Evolutionary conservation across 2,797 vertebrate species (phyloP).

Genomic region (Coilia nasus): DNA sequence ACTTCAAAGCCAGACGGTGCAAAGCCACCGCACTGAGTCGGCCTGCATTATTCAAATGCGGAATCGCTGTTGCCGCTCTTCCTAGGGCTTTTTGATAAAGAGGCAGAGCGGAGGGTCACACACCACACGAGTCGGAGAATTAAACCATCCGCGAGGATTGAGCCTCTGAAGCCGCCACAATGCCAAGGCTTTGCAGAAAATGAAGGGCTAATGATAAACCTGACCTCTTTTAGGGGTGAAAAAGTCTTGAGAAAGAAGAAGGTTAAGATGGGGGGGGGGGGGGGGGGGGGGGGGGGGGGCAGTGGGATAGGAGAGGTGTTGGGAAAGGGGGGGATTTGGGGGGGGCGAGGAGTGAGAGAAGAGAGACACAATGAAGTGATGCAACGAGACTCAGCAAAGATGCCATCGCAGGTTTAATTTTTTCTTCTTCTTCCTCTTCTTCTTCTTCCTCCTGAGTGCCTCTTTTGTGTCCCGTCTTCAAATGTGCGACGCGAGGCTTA

Average conservation of each 20-base stretch:
- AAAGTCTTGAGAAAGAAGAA: not conserved
- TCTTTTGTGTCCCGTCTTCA: not conserved
- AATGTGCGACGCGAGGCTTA: not conserved
- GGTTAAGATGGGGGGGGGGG: not conserved
- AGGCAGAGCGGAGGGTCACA: conserved; percentile 25
- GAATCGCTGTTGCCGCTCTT: not conserved
- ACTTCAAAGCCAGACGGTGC: not conserved
- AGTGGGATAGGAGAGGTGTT: not conserved
- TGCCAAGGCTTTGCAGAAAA: conserved; percentile 42
- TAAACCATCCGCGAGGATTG: conserved; percentile 38
- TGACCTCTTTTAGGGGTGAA: conserved; percentile 29
- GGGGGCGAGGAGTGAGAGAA: not conserved
- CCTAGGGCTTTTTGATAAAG: conserved; percentile 19
- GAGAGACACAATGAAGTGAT: not conserved
- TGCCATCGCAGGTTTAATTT: not conserved
- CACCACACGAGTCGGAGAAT: conserved; percentile 35
- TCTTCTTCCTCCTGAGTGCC: not conserved
- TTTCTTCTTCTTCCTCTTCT: too few relatives aligned
- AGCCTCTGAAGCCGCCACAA: conserved; percentile 35
- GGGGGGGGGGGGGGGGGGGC: not conserved
- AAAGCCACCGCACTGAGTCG: conserved; percentile 3
- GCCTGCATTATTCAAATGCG: conserved; percentile 31
- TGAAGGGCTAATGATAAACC: conserved; percentile 41
- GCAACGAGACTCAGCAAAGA: not conserved
- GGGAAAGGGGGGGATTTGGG: not conserved